These are phyloP conservation scores for Trichogramma pretiosum DNA, from an alignment of 1,140 invertebrate species.

Conservation along the genomic window DNA sequence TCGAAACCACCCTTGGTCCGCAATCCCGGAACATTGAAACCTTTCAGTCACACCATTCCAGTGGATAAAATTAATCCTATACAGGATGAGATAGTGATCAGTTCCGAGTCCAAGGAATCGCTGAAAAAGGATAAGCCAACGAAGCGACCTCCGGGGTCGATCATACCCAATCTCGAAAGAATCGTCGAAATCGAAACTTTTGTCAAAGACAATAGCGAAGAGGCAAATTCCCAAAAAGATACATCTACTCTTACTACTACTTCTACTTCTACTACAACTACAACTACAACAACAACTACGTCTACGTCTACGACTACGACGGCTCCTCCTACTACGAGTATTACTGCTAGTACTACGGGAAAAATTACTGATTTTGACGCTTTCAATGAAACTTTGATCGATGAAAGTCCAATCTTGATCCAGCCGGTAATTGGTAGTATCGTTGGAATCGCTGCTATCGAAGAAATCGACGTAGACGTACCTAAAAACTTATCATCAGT, in stretches of 20 bases:
- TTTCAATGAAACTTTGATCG: constrained; percentile 14
- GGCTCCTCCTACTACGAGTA: constrained; percentile 19
- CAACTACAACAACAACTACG: not conserved
- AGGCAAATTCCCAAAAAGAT: too few species aligned
- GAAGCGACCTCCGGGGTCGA: not conserved
- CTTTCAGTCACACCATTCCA: constrained; percentile 54
- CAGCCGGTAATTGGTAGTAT: too few species aligned
- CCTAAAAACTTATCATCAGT: too few species aligned
- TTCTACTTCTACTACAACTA: too few species aligned
- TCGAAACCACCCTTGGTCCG: constrained; percentile 33
- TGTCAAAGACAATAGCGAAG: constrained; percentile 22
- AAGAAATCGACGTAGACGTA: too few species aligned
- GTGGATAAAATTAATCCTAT: constrained; percentile 55
- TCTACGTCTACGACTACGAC: constrained; percentile 18
- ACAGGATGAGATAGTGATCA: constrained; percentile 5
- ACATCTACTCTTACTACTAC: too few species aligned
- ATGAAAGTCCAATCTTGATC: too few species aligned
- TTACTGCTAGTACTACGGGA: too few species aligned
- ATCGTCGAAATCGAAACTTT: constrained; percentile 28
- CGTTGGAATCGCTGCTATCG: too few species aligned
- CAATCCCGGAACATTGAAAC: constrained; percentile 34
- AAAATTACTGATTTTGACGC: too few species aligned
- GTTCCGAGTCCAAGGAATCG: not conserved
- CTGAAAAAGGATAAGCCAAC: not conserved
- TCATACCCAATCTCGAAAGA: constrained; percentile 18